Evolutionary conservation across 1,140 invertebrate species (phyloP), one percentile per base, ranked within the genome.

Genomic region (Camponotus vicinus): DNA sequence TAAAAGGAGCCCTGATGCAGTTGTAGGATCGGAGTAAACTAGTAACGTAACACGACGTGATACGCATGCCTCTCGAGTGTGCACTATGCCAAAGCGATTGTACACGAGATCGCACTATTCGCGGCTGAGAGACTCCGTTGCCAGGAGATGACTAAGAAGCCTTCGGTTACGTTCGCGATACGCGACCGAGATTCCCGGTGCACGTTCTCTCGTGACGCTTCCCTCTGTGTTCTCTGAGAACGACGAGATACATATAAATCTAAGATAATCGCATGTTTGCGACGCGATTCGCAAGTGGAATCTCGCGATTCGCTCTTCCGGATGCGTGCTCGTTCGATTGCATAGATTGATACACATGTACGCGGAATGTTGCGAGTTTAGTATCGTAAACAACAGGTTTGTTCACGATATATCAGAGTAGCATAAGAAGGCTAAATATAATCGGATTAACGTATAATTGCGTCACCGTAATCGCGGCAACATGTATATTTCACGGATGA

Each of bases 111-210:
- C 7, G 75, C 69, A 71, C 70, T 89, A 89, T 88, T 89, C 77
- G 82, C 75, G 18, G 52, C 69, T 76, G 76, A 85, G 84, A 89
- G 84, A 89, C 61, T 79, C 61, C 67, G 40, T 42, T 75, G 87
- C 77, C 87, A 55, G 76, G 85, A 77, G 87, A 45, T 82, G 87
- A 88, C 83, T 88, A 80, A 88, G 83, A 88, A 67, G 40, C 59
- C 45, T 34, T 86, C 76, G 34, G 66, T 88, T 66, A 75, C 49
- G 59, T 79, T 27, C 32, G 83, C 77, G 57, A 86, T 75, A 59
- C 57, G 77, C 66, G 64, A 32, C 57, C 64, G 69, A 63, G 67
- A 40, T 57, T 34, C 40, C 52, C 13, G 40, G 27, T 82, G 70
- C 76, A 86, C 75, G 79, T 85, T 86, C n/a, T 6, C 42, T 8